Conservation (phyloP, 2,113 vertebrate species). For the Poicephalus gulielmi region DNA sequence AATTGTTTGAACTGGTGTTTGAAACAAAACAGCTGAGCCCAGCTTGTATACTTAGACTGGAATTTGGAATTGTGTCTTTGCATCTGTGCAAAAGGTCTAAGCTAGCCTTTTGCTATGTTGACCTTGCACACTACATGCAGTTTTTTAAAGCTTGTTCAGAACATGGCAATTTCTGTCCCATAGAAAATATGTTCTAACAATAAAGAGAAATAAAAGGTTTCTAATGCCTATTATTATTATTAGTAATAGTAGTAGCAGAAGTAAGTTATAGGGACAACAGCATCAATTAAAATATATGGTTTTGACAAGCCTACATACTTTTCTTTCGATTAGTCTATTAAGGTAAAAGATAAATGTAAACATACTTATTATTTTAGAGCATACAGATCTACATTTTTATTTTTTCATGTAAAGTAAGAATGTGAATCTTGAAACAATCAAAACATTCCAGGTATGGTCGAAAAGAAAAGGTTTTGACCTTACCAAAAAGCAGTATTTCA, state of each 20-base stretch:
- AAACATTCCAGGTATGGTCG: background rate
- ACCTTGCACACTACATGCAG: background rate
- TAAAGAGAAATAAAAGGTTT: background rate
- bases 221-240: background rate
- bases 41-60: background rate
- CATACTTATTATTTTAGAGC: background rate
- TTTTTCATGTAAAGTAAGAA: background rate
- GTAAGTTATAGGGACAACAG: background rate
- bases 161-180: background rate
- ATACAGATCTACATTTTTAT: background rate
- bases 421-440: background rate
- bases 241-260: no score
- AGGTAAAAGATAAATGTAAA: background rate
- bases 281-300: background rate
- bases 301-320: background rate
- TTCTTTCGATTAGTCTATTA: background rate
- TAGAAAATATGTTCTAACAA: background rate
- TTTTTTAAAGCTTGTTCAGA: background rate
- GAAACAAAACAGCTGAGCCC: background rate
- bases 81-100: background rate
- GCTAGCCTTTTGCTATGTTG: background rate
- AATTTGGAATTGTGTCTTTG: background rate
- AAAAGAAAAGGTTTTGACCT: conserved; percentile 24
- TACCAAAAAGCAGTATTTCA: background rate
- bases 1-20: background rate